Conservation (phyloP, 2,797 vertebrate species). For the Halcyon smyrnensis region DNA sequence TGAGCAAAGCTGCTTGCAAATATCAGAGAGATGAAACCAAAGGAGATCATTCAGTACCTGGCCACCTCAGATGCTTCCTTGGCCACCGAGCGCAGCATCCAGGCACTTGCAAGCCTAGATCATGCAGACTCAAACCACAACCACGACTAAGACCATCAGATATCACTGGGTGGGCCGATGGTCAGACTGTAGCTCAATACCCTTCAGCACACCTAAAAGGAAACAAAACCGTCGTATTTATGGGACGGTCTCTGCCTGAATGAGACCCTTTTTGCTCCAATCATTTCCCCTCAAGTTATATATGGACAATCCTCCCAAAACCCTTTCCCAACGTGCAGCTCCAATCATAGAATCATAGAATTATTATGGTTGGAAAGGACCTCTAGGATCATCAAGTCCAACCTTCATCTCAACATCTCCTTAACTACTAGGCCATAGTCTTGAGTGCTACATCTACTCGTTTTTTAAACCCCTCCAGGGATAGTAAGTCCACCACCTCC, state of each 20-base stretch:
- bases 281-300: accelerated
- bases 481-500: no score
- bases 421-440: no score
- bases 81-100: background rate
- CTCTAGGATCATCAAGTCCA: no score
- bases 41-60: background rate
- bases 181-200: background rate
- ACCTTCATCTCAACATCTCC: no score
- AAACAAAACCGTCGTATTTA: background rate
- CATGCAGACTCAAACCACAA: background rate
- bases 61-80: background rate
- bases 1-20: background rate
- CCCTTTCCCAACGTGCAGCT: accelerated
- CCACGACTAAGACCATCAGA: accelerated
- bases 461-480: no score
- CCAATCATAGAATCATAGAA: no score
- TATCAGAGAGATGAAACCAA: background rate
- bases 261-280: background rate
- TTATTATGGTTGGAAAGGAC: no score
- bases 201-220: background rate
- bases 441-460: no score
- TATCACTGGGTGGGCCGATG: background rate
- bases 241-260: background rate
- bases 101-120: background rate
- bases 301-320: background rate